phyloP scores from a whole-genome alignment of 2,113 vertebrate species.

The Proterorhinus semilunaris region DNA sequence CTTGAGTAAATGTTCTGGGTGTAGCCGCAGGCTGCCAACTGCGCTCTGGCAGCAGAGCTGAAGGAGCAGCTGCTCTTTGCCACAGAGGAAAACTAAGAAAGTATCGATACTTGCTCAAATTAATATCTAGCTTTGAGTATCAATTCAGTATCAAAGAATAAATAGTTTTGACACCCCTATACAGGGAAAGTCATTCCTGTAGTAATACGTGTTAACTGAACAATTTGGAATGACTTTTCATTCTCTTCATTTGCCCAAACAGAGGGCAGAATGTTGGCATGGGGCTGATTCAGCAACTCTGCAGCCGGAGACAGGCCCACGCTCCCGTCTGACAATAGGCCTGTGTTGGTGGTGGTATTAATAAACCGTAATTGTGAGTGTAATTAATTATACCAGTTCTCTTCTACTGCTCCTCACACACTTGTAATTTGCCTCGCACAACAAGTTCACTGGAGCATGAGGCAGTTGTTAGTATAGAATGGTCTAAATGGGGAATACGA shows the following conservation, averaged over 20 bases:
- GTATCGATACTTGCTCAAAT: too few species aligned
- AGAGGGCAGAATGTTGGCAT: slow-evolving; percentile 19
- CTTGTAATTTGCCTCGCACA: background rate
- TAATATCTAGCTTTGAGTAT: too few species aligned
- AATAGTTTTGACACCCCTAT: too few species aligned
- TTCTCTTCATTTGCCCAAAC: slow-evolving; percentile 15
- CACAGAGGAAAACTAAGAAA: too few species aligned
- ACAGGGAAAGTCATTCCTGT: too few species aligned
- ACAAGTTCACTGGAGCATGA: slow-evolving; percentile 3
- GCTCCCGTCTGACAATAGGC: slow-evolving; percentile 12
- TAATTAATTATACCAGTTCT: slow-evolving; percentile 44
- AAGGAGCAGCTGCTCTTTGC: too few species aligned
- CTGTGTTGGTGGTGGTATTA: slow-evolving; percentile 29
- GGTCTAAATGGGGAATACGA: background rate
- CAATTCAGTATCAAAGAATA: too few species aligned
- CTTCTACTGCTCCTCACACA: slow-evolving; percentile 18
- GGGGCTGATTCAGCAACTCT: slow-evolving; percentile 31
- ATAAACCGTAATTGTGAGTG: slow-evolving; percentile 34
- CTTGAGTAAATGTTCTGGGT: too few species aligned
- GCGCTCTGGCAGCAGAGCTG: too few species aligned
- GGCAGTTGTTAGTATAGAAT: background rate
- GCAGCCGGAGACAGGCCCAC: slow-evolving; percentile 2
- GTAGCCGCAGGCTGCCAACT: too few species aligned
- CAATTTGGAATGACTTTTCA: background rate
- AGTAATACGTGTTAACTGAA: background rate